Evolutionary conservation across 2,797 vertebrate species (phyloP).

Genomic region (Ficedula albicollis): DNA sequence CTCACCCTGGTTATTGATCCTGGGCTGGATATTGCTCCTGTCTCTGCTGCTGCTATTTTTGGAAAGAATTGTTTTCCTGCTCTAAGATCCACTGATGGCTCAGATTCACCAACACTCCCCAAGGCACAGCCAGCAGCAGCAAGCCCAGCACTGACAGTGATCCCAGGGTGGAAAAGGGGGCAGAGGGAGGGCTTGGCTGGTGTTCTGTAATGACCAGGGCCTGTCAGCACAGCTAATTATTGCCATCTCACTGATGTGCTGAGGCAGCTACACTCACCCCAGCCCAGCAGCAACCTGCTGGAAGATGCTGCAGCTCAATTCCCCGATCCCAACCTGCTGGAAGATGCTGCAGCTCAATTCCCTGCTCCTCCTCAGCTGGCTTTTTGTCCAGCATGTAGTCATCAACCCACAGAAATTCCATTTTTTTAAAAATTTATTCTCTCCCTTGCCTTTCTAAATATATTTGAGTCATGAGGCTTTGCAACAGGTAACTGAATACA

Average conservation of each 20-base stretch:
- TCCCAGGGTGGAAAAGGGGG: neutral
- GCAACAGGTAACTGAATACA: neutral
- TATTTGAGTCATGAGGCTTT: neutral
- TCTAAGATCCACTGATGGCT: neutral
- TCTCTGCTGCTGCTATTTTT: neutral
- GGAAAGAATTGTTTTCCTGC: neutral
- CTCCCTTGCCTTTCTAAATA: neutral
- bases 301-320: neutral
- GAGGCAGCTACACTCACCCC: neutral
- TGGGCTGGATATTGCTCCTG: neutral
- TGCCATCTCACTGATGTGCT: rapidly evolving
- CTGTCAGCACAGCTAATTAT: neutral
- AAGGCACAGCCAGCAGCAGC: neutral
- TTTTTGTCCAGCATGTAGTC: neutral
- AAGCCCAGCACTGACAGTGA: neutral
- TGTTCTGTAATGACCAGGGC: neutral
- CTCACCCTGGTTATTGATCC: neutral
- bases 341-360: neutral
- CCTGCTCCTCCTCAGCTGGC: neutral
- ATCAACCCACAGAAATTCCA: neutral
- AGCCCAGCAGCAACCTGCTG: neutral
- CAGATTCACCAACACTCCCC: neutral
- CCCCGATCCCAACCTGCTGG: too few relatives aligned
- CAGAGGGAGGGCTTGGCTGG: neutral
- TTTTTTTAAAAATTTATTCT: neutral